Evolutionary conservation across 2,113 vertebrate genomes (phyloP), one percentile per base, ranked within the genome.

Genomic region (Paraplagusia blochii): DNA sequence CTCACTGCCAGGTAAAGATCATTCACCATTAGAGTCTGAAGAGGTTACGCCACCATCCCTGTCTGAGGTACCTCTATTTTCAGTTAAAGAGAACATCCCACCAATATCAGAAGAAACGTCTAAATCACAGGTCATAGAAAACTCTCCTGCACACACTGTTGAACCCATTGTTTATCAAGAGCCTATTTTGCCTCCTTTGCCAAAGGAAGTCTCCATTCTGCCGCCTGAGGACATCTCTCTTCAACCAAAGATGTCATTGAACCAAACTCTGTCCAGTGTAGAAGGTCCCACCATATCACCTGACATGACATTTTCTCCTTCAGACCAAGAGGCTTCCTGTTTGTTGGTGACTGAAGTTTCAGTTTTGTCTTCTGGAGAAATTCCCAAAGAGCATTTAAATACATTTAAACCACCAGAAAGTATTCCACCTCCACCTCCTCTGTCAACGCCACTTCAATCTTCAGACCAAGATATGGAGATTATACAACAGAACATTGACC

Each of bases 381-480:
- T 48, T 17, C 36, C 55, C 61, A 22, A 72, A 63, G 46, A 67
- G 9, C 44, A 65, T 45, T 38, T 52, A 43, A 58, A 18, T 34
- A 70, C 40, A 7, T 44, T 72, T 7, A 14, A 10, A n/a, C 66
- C 73, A 44, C 83, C 75, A n/a, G 50, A 63, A 53, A 76, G 64
- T 82, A 76, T 81, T 72, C 75, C 79, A 38, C 77, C 71, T 51
- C 58, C 73, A 35, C 71, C 63, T 19, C 39, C 67, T 1, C 43
- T 60, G 1, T 58, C 9, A 1, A 19, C 58, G 51, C 35, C 63
- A 4, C 18, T 45, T 7, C 44, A 64, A 19, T 47, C 38, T 1
- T 44, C 61, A 57, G 47, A 61, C 11, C 45, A 68, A 18, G 44
- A 74, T n/a, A 44, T 29, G 53, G 12, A 59, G 54, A 13, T 53